Evolutionary conservation across 2,888 invertebrate genomes (phyloP).

Genomic region (Anaspis maculata): DNA sequence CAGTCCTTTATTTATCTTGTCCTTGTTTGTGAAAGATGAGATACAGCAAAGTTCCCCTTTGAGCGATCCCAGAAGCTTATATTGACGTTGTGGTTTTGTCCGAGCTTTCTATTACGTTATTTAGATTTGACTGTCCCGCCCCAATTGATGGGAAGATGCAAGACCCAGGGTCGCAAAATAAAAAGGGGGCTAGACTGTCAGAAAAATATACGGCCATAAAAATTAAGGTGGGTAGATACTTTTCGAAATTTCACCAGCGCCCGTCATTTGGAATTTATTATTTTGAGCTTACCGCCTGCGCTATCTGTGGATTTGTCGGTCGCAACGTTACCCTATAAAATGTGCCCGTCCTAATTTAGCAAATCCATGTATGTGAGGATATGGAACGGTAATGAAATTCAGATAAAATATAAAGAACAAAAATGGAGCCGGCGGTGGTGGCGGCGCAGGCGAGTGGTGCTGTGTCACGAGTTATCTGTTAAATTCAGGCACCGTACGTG

Average conservation of each 20-base stretch:
- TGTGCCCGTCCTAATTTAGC: no score
- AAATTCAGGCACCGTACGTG: slow-evolving; percentile 14
- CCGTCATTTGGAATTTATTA: no score
- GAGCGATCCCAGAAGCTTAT: not conserved
- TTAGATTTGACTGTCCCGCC: not conserved
- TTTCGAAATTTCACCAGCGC: not conserved
- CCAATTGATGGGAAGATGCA: no score
- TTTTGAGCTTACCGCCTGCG: no score
- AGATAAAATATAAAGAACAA: slow-evolving; percentile 13
- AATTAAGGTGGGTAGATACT: no score
- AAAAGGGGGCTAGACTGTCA: no score
- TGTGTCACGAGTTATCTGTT: slow-evolving; percentile 12
- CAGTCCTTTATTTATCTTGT: slow-evolving; percentile 1
- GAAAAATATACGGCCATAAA: no score
- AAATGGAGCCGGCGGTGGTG: slow-evolving; percentile 4
- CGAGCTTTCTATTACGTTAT: not conserved
- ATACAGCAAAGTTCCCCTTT: not conserved
- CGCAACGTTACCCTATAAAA: no score
- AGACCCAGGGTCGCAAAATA: no score
- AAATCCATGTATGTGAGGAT: no score
- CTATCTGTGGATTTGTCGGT: no score
- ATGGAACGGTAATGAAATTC: slow-evolving; percentile 11
- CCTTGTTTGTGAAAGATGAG: not conserved
- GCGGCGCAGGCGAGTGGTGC: slow-evolving; percentile 9
- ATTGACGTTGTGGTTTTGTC: not conserved